These are phyloP conservation scores for Prunella strophiata DNA, from an alignment of 2,797 vertebrate genomes.

Conservation along the genomic window DNA sequence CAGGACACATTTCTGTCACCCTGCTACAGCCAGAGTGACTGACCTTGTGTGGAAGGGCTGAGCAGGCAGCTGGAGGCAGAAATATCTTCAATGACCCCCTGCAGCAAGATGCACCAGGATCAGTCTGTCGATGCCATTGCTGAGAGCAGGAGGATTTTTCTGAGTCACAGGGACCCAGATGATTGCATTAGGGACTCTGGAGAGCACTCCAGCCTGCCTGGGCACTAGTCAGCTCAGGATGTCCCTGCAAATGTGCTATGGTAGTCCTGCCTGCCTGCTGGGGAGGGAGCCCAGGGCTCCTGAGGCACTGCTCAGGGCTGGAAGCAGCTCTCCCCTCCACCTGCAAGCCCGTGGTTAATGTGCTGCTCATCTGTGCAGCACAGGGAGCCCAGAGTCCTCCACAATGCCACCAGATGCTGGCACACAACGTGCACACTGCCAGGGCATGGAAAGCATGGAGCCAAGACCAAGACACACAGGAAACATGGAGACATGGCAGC, in stretches of 20 bases:
- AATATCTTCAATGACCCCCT: neutral
- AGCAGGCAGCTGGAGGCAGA: neutral
- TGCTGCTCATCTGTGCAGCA: neutral
- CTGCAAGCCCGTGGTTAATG: neutral
- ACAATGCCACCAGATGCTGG: neutral
- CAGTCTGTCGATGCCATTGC: neutral
- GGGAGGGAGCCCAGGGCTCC: neutral
- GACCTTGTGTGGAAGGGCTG: neutral
- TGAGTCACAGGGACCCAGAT: neutral
- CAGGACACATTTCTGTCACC: neutral
- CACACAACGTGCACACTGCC: neutral
- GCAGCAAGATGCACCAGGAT: neutral
- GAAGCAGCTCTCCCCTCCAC: neutral
- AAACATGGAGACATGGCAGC: neutral
- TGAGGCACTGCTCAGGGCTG: neutral
- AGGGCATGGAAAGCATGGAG: neutral
- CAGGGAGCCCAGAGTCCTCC: neutral
- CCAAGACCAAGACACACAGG: neutral
- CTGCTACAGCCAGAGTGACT: neutral
- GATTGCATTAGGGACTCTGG: neutral
- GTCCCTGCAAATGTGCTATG: neutral
- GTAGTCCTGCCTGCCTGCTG: neutral
- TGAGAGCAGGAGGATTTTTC: slow-evolving; percentile 19
- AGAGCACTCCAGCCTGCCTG: neutral
- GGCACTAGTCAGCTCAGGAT: neutral